A percentile compares a stretch with the other conserved stretches of the same genome.
phyloP scores from a whole-genome alignment of 2,113 vertebrate species.

The Riparia riparia region DNA sequence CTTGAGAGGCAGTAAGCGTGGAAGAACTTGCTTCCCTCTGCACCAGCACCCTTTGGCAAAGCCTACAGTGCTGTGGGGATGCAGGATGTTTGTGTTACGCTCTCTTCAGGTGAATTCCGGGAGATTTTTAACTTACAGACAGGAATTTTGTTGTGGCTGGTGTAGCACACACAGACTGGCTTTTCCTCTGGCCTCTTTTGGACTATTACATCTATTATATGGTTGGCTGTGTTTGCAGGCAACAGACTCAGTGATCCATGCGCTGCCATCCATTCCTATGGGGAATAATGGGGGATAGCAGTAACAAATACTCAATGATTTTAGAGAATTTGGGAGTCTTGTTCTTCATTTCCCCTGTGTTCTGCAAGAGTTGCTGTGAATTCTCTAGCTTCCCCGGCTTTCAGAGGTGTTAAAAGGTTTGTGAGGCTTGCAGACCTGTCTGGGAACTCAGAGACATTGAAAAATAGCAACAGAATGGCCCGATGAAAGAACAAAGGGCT shows the following conservation, averaged over 20 bases:
- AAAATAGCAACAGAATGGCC: constrained; percentile 15
- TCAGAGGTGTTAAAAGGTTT: constrained; percentile 63
- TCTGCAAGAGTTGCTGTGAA: background rate
- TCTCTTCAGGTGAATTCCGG: background rate
- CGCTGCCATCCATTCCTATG: constrained; percentile 8
- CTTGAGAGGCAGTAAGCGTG: background rate
- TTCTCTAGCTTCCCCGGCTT: constrained; percentile 31
- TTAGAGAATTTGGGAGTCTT: constrained; percentile 47
- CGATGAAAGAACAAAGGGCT: constrained; percentile 40
- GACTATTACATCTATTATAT: constrained; percentile 36
- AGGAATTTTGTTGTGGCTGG: background rate
- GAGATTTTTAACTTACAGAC: background rate
- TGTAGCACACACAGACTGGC: background rate
- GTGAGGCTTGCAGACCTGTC: background rate
- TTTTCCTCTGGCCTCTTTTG: constrained; percentile 25
- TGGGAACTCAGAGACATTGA: constrained; percentile 4
- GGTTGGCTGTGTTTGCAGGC: constrained; percentile 31
- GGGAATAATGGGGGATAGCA: constrained; percentile 28
- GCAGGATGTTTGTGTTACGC: background rate
- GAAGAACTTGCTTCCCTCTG: background rate
- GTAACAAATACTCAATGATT: constrained; percentile 24
- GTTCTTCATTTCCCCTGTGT: background rate
- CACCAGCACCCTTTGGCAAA: background rate
- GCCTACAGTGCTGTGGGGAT: background rate
- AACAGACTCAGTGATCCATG: constrained; percentile 18